Base-by-base conservation (phyloP, 2,113 vertebrate species). In the Probosciger aterrimus region DNA sequence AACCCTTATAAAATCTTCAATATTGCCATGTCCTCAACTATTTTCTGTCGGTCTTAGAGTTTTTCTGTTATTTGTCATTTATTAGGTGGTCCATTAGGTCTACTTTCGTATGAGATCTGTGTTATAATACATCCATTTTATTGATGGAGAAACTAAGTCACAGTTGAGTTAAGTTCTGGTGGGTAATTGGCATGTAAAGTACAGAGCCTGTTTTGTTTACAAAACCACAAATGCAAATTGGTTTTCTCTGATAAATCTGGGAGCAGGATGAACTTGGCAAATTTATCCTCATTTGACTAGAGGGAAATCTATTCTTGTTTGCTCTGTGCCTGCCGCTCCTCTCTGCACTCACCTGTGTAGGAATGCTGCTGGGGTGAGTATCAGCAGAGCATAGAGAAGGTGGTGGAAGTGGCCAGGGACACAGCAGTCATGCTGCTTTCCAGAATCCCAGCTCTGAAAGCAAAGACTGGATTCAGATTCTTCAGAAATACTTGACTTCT, bases 391-490 rank as follows among this genome's bases (percentile, higher is more conserved):
- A 43, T 31, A 80, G 88, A 43, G 24, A 59, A 44, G 37, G 12
- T 5, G 10, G 11, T 53, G 74, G 46, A 41, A 1, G 2, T 41
- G 49, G 27, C 55, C 0, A 6, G n/a, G 49, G 37, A 63, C 41
- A 28, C 2, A 4, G 18, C 28, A 73, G 28, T n/a, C 23, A 15
- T 1, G 4, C 39, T 2, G 1, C 37, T n/a, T 7, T 39, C 33
- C 24, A 55, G 60, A 73, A 73, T 49, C 41, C 19, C 17, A 31
- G 7, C 28, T 63, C 41, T 50, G 52, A 60, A 86, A 60, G 33
- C 10, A 39, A n/a, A 46, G 44, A 14, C 27, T 67, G 46, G 28
- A 19, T 37, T 74, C 2, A 2, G 1, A 7, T 83, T 63, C 33
- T 57, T 62, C 73, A 79, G 28, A 63, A 69, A 24, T 71, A 14